phyloP scores from a whole-genome alignment of 2,797 vertebrate genomes.

The Brachyalestes nurse region DNA sequence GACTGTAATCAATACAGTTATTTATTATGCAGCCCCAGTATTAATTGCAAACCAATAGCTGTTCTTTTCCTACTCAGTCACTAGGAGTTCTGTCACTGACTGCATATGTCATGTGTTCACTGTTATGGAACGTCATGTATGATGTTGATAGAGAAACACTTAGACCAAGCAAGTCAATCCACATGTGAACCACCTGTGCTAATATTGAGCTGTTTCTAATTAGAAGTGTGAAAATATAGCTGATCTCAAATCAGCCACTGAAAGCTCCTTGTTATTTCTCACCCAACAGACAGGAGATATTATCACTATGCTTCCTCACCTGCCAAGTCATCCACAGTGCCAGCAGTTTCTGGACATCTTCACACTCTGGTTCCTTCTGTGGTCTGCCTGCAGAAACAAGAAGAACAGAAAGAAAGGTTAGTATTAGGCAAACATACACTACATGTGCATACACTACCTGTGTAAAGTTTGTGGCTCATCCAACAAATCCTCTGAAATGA shows the following conservation, averaged over 20 bases:
- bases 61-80: too few relatives aligned
- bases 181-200: constrained; percentile 15
- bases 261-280: not conserved
- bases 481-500: not conserved
- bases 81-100: too few relatives aligned
- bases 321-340: constrained; percentile 73
- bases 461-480: constrained; percentile 41
- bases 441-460: not conserved
- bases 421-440: constrained; percentile 24
- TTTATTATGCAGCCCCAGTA: too few relatives aligned
- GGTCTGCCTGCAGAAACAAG: constrained; percentile 64
- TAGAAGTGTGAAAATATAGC: constrained; percentile 9
- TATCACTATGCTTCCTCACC: constrained; percentile 64
- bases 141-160: not conserved
- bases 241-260: not conserved
- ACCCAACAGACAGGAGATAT: constrained; percentile 15
- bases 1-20: not conserved
- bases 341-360: constrained; percentile 68
- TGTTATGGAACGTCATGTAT: not conserved
- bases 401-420: constrained; percentile 39
- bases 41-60: too few relatives aligned
- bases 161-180: not conserved
- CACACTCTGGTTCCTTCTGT: constrained; percentile 59
- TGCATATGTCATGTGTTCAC: not conserved
- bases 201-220: not conserved